Evolutionary conservation across 2,113 vertebrate species (phyloP).

Genomic region (Chionomys nivalis): DNA sequence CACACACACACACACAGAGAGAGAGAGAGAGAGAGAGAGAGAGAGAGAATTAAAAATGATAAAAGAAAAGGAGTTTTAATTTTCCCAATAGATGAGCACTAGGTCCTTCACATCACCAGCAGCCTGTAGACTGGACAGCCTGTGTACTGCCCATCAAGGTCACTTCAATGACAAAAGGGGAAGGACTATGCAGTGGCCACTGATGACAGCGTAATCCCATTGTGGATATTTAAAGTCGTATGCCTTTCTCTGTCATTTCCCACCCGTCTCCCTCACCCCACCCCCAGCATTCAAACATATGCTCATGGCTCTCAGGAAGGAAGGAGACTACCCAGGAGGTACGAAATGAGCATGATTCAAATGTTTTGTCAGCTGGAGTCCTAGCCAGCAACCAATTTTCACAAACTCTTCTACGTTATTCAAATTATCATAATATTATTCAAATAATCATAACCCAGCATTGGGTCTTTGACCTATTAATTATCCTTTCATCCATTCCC

Average conservation of each 20-base stretch:
- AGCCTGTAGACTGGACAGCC: background rate
- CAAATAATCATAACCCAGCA: constrained; percentile 85
- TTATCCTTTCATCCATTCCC: constrained; percentile 82
- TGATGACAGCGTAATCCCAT: background rate
- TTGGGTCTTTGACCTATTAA: constrained; percentile 84
- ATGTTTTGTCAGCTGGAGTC: constrained; percentile 83
- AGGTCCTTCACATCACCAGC: constrained; percentile 15
- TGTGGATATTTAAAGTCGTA: constrained; percentile 23
- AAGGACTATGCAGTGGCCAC: constrained; percentile 21
- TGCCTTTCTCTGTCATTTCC: constrained; percentile 55
- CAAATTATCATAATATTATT: constrained; percentile 85
- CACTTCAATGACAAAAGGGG: constrained; percentile 43
- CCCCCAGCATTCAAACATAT: constrained; percentile 69
- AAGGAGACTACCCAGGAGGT: constrained; percentile 80
- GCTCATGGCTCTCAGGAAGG: constrained; percentile 75
- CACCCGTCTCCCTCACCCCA: background rate
- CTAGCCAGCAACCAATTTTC: constrained; percentile 80
- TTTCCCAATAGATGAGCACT: background rate
- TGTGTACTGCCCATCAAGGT: constrained; percentile 31
- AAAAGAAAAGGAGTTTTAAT: background rate
- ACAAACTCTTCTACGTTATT: constrained; percentile 79
- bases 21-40: too few relatives aligned
- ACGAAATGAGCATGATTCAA: constrained; percentile 79
- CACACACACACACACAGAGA: background rate
- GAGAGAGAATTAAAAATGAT: background rate